Conservation (phyloP, 2,113 vertebrate genomes). For the Aptenodytes forsteri region DNA sequence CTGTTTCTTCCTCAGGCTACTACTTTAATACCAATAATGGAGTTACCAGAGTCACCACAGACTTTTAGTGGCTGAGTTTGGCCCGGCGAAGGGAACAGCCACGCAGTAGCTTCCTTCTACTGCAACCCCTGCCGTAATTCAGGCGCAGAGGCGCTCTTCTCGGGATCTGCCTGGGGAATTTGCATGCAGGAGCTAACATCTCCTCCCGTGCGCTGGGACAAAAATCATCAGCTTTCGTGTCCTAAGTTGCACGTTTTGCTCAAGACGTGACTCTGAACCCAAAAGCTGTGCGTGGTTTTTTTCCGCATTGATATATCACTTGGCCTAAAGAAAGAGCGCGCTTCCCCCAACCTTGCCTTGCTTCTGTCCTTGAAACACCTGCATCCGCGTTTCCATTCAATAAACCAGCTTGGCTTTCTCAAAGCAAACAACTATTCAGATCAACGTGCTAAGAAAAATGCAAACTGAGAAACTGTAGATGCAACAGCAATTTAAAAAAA, state of each 20-base stretch:
- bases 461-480: neutral
- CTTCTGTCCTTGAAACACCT: neutral
- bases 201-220: neutral
- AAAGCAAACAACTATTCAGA: neutral
- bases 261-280: neutral
- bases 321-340: accelerated
- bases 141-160: neutral
- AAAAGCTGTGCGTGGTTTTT: neutral
- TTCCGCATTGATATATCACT: accelerated
- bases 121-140: neutral
- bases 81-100: neutral
- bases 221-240: neutral
- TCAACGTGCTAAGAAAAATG: neutral
- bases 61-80: neutral
- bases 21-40: neutral
- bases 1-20: neutral
- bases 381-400: neutral
- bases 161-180: neutral
- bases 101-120: neutral
- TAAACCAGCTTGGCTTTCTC: neutral
- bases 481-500: neutral
- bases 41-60: neutral
- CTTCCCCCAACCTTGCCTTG: neutral
- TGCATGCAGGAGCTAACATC: neutral
- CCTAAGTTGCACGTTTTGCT: neutral